Base-by-base conservation (phyloP, 1,140 invertebrate genomes). In the Macrostomum lignano region DNA sequence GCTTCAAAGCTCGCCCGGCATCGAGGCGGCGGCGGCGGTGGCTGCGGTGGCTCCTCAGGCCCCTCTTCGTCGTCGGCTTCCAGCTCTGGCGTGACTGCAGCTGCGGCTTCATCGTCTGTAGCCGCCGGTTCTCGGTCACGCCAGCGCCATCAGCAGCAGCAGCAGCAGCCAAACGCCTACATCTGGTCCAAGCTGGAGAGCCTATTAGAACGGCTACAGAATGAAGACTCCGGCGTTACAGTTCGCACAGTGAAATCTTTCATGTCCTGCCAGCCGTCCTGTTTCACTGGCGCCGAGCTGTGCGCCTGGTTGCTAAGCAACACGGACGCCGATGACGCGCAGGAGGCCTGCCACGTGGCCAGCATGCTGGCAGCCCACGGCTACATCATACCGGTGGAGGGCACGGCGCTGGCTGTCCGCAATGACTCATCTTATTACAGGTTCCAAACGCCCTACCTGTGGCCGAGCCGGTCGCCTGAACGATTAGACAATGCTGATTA, bases 401-500 rank as follows among this genome's bases (percentile, higher is more conserved):
- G 96, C 58, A 86, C 96, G 60, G 72, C 78, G 46, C 64, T 94
- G 25, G 84, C 81, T 6, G 79, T 96, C 1, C 91, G 86, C 53
- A 93, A 91, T 54, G 88, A 98, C 56, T 13, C 32, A 3, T 93
- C 84, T 3, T 94, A 88, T 58, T 96, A 96, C 60, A 71, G 88
- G 54, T 81, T 73, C 55, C 71, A 94, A 70, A 94, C 86, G 4
- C 88, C 86, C 9, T 94, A 93, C 52, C 96, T 94, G 62, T 96
- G 88, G 88, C 86, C 84, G 11, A 91, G 81, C 3, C 88, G 93
- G 57, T 17, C 15, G 10, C 84, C 78, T 60, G 91, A 78, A 73
- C 86, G 96, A 59, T 86, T 88, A 2, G 91, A 98, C 59, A 96
- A 96, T 49, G 94, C 84, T 3, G 88, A 96, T 58, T 98, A 98